These are phyloP conservation scores for Lithophane ornitopus DNA, from an alignment of 2,888 invertebrate genomes.

Conservation along the genomic window DNA sequence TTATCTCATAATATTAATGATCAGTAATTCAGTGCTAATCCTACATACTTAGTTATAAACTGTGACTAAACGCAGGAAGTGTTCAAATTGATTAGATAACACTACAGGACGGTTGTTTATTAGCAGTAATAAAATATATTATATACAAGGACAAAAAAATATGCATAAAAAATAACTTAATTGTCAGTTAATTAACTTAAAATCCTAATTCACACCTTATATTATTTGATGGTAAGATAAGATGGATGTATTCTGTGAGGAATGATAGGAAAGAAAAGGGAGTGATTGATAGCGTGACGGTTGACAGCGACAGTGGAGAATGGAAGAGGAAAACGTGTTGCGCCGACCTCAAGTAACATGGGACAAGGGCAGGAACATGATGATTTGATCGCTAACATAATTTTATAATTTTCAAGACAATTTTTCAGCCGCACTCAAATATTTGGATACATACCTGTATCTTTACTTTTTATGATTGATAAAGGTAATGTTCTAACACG, in stretches of 20 bases:
- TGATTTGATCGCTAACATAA: background rate
- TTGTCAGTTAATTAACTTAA: background rate
- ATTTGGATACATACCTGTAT: too few relatives aligned
- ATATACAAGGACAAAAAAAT: slow-evolving; percentile 16
- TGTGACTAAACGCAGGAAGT: slow-evolving; percentile 49
- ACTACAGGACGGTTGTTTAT: slow-evolving; percentile 20
- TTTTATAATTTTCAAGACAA: background rate
- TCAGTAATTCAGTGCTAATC: slow-evolving; percentile 18
- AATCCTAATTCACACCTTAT: slow-evolving; percentile 13
- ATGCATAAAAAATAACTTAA: background rate
- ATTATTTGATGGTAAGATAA: background rate
- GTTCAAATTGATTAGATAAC: slow-evolving; percentile 49
- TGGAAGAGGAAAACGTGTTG: too few relatives aligned
- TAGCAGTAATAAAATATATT: slow-evolving; percentile 22
- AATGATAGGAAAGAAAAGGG: background rate
- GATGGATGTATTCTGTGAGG: background rate
- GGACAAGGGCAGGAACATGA: background rate
- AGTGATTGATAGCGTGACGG: background rate
- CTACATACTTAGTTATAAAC: slow-evolving; percentile 6
- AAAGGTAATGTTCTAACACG: slow-evolving; percentile 4
- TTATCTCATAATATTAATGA: background rate
- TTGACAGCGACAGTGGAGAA: too few relatives aligned
- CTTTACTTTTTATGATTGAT: background rate
- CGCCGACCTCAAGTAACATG: too few relatives aligned
- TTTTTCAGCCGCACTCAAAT: too few relatives aligned